Conservation (phyloP, 2,113 vertebrate genomes). For the Edolisoma coerulescens region DNA sequence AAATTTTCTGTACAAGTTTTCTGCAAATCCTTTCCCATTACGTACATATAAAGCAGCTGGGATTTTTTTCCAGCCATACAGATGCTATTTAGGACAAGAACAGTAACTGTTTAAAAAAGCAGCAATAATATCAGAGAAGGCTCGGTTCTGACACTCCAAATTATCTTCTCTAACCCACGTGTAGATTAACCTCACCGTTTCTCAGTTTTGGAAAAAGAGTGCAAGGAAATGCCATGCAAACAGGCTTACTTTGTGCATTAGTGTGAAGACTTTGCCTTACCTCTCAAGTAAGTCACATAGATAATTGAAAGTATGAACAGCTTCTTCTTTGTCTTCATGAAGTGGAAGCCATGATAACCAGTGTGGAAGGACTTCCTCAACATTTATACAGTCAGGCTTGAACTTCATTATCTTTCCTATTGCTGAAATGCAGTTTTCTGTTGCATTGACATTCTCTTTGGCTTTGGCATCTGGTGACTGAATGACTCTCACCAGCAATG, state of each 20-base stretch:
- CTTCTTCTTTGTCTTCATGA: conserved; percentile 98
- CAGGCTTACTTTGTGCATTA: neutral
- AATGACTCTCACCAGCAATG: conserved; percentile 90
- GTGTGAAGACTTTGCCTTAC: conserved; percentile 55
- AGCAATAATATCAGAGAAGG: neutral
- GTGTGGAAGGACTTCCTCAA: conserved; percentile 92
- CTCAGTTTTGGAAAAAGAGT: neutral
- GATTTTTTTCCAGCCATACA: neutral
- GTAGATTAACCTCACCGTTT: neutral
- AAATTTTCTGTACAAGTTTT: neutral
- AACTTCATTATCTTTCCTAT: conserved; percentile 97
- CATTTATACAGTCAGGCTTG: conserved; percentile 90
- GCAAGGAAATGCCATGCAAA: neutral
- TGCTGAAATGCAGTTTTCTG: conserved; percentile 98
- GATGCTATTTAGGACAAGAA: neutral
- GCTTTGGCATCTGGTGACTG: conserved; percentile 88
- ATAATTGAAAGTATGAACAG: conserved; percentile 93
- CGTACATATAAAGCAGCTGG: neutral
- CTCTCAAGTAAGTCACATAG: conserved; percentile 97
- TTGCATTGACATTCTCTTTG: conserved; percentile 97
- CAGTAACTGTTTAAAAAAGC: neutral
- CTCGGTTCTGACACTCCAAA: neutral
- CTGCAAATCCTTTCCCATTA: neutral
- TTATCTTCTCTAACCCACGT: neutral
- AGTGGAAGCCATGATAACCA: conserved; percentile 97